Conservation (phyloP, 2,797 vertebrate genomes). For the Microhierax caerulescens region DNA sequence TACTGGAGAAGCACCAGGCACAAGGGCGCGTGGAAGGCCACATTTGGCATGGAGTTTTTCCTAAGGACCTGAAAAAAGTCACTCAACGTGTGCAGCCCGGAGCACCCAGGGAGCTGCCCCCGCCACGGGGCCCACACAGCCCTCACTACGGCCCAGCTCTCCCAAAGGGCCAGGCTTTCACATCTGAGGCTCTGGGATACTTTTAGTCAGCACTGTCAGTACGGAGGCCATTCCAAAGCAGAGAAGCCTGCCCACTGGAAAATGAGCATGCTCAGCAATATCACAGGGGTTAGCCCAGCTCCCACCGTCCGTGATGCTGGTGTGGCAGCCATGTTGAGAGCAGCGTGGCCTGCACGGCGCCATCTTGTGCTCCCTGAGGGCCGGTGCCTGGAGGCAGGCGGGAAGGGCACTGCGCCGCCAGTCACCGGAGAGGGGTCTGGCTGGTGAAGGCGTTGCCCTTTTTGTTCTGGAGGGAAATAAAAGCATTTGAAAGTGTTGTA, state of each 20-base stretch:
- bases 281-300: fast-evolving
- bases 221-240: background rate
- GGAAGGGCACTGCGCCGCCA: fast-evolving
- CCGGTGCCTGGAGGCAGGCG: background rate
- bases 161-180: background rate
- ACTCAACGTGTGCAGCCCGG: background rate
- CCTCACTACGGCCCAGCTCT: background rate
- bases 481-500: background rate
- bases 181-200: fast-evolving
- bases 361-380: background rate
- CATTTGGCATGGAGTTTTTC: fast-evolving
- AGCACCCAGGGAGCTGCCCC: background rate
- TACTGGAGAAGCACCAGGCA: fast-evolving
- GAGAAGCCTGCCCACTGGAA: background rate
- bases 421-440: fast-evolving
- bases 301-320: fast-evolving
- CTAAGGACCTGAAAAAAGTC: background rate
- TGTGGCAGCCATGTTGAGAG: background rate
- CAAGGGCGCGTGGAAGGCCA: fast-evolving
- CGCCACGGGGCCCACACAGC: fast-evolving
- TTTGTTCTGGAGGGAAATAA: background rate
- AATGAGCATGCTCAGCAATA: fast-evolving
- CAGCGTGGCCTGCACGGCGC: fast-evolving
- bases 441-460: fast-evolving
- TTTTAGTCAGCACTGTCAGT: background rate